Percentiles rank a stretch among this genome's conserved stretches.
Evolutionary conservation across 1,140 invertebrate genomes (phyloP).

Genomic region (Sarcophaga peregrina): DNA sequence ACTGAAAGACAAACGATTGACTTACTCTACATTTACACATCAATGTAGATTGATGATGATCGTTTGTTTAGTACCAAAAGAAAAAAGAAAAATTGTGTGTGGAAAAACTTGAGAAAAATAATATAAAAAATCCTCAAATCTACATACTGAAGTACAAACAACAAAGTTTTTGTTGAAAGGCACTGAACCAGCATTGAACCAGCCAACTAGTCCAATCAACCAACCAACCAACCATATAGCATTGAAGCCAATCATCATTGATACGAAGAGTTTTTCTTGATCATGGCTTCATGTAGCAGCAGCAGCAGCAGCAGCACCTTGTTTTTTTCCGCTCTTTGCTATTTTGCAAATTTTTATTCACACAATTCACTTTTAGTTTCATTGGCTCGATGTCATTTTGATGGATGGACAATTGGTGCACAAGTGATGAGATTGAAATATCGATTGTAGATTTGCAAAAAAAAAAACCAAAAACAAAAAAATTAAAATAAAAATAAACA

Average conservation of each 20-base stretch:
- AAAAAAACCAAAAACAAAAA: too few species aligned
- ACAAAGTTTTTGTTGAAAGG: background rate
- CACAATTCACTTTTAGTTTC: constrained; percentile 18
- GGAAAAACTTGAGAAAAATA: background rate
- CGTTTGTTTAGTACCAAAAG: background rate
- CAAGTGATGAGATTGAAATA: constrained; percentile 37
- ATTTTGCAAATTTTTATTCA: constrained; percentile 22
- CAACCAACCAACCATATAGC: background rate
- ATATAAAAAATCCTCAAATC: background rate
- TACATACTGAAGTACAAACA: background rate
- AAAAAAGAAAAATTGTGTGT: background rate
- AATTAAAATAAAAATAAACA: background rate
- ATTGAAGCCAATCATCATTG: background rate
- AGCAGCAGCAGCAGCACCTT: constrained; percentile 15
- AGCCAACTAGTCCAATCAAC: background rate
- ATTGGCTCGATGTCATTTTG: constrained; percentile 10
- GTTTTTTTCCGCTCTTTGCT: background rate
- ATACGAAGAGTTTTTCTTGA: constrained; percentile 10
- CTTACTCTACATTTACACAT: constrained; percentile 35
- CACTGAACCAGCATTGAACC: background rate
- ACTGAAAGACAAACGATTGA: constrained; percentile 26
- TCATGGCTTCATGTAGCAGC: background rate
- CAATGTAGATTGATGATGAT: constrained; percentile 35
- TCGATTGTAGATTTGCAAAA: background rate
- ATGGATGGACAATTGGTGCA: constrained; percentile 40